Evolutionary conservation across 2,113 vertebrate genomes (phyloP), one percentile per base, ranked within the genome.

Genomic region (Sarotherodon lohbergeri): DNA sequence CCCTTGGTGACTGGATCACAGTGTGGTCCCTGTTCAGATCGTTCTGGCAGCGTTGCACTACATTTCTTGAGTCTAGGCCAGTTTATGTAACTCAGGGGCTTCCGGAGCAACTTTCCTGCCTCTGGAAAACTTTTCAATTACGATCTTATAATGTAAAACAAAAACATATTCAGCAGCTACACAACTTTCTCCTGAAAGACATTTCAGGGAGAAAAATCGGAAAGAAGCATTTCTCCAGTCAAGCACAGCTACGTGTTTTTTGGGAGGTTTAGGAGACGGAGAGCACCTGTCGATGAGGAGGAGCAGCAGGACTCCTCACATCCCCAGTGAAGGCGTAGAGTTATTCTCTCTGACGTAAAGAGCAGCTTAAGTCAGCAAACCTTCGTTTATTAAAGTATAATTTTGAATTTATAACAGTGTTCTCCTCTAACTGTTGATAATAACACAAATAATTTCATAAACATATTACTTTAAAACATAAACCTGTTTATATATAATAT

Each of bases 61-160:
- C 19, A 22, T 39, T 68, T 24, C 63, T 68, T 68, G 19, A 68
- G 63, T 68, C 6, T 22, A 4, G 6, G 19, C 36, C 34, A 41
- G 3, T 41, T 68, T 43, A 71, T 71, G 39, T 22, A 43, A 24
- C 1, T 71, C 66, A 6, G 39, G 66, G 0, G 66, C n/a, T 71
- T 9, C 7, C 1, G 0, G 12, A 71, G 36, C 12, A 0, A 43
- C 36, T 43, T 14, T n/a, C n/a, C 39, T 68, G 36, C 36, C 19
- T 41, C 63, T 68, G 63, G 36, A 68, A 68, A 68, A 22, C 36
- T 0, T 68, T 39, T 0, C 13, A 68, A 71, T 24, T 68, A 7
- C 0, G 0, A 39, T 68, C 36, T 68, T 13, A 66, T 39, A n/a
- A 12, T 1, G 5, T 39, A 68, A 71, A 43, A 71, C 5, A 0